phyloP scores from a whole-genome alignment of 2,113 vertebrate genomes.

The Sitta europaea region DNA sequence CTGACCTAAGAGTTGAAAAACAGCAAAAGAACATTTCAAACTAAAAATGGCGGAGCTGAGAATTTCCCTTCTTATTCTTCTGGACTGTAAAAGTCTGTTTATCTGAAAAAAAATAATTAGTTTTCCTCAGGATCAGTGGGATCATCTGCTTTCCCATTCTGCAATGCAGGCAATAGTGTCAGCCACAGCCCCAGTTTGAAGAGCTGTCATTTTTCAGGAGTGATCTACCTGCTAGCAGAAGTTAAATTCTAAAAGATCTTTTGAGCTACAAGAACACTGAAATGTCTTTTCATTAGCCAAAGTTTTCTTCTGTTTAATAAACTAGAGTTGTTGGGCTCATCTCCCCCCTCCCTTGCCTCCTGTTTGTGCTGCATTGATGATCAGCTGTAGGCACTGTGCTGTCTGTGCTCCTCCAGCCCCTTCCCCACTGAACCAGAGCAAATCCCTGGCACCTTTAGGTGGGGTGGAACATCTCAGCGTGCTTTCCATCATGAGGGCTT shows the following conservation, averaged over 20 bases:
- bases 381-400: background rate
- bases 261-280: background rate
- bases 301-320: background rate
- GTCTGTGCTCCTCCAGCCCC: background rate
- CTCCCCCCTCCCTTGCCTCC: background rate
- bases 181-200: background rate
- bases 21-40: background rate
- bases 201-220: background rate
- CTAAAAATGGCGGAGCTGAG: background rate
- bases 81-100: background rate
- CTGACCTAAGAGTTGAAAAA: background rate
- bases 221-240: background rate
- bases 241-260: background rate
- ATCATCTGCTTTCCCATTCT: background rate
- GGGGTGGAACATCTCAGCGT: background rate
- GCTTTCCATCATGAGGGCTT: background rate
- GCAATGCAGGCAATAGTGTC: background rate
- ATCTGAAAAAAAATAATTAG: background rate
- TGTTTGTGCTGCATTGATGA: background rate
- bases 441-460: accelerated
- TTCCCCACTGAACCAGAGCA: background rate
- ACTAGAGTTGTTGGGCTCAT: accelerated
- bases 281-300: background rate
- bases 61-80: background rate
- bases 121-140: background rate